Evolutionary conservation across 2,797 vertebrate species (phyloP), one percentile per base, ranked within the genome.

Genomic region (Erpetoichthys calabaricus): DNA sequence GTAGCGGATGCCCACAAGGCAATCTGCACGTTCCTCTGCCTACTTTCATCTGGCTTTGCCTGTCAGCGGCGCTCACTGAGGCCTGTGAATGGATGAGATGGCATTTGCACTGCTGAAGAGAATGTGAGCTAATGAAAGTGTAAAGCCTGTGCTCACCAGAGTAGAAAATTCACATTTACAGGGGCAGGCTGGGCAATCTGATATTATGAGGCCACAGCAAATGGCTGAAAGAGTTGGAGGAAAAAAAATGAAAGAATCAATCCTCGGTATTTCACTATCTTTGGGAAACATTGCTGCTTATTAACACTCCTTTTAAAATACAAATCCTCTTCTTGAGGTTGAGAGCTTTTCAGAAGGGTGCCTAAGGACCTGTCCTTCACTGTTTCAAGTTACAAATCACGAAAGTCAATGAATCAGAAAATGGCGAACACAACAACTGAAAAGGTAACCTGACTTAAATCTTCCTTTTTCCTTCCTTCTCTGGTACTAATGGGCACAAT

Each of bases 81-180:
- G 61, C 8, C 59, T 65, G 71, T 58, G 43, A 64, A 65, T 73
- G 75, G 69, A 73, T 71, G 81, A 84, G 79, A 82, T 75, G 80
- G 79, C 81, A 80, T 73, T 74, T 73, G 83, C 86, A 81, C 86
- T 66, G 78, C 76, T 85, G 81, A 77, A 71, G 74, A 82, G 80
- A 85, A 85, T 86, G 80, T 77, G 86, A 86, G 79, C 86, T 89
- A 87, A 91, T 89, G 85, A 89, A 88, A 84, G 79, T 82, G 80
- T 76, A 84, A 88, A 80, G 82, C 80, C 84, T 76, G 81, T 78
- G 82, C 80, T 88, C 78, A 82, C 67, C 75, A 75, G 80, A 86
- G 83, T 80, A 87, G 85, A 90, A 86, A 89, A 85, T 88, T 85
- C 79, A 77, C 84, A 83, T 86, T 86, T 72, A 82, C 76, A 68